phyloP scores from a whole-genome alignment of 2,888 invertebrate genomes.

The Arrhopalites spinosus region DNA sequence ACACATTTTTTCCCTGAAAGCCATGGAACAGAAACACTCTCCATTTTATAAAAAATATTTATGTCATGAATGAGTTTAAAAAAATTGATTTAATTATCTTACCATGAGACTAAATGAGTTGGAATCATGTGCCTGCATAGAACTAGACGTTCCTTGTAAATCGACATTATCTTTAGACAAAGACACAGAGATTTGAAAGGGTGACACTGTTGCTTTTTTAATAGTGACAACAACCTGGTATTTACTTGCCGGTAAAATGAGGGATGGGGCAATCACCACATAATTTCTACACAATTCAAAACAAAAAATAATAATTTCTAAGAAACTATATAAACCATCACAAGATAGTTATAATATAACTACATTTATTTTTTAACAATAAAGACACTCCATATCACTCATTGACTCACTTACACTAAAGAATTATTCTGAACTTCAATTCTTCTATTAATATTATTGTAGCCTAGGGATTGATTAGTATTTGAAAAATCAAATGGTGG shows the following conservation, averaged over 20 bases:
- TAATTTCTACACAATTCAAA: conserved; percentile 31
- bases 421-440: conserved; percentile 20
- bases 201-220: conserved; percentile 39
- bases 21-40: no score
- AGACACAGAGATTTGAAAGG: conserved; percentile 59
- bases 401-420: conserved; percentile 30
- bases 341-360: background rate
- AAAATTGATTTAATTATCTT: conserved; percentile 36
- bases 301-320: background rate
- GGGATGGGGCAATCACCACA: conserved; percentile 55
- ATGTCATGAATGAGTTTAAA: no score
- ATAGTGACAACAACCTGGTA: conserved; percentile 54
- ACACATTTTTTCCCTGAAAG: no score
- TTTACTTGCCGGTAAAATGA: conserved; percentile 56
- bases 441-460: background rate
- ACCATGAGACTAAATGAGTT: conserved; percentile 62
- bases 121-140: conserved; percentile 60
- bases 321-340: background rate
- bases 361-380: background rate
- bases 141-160: conserved; percentile 59
- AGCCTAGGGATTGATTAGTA: conserved; percentile 2
- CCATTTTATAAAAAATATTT: no score
- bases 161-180: conserved; percentile 61
- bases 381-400: background rate
- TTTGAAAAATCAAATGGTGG: conserved; percentile 24